phyloP scores from a whole-genome alignment of 2,113 vertebrate species.

The human region DNA sequence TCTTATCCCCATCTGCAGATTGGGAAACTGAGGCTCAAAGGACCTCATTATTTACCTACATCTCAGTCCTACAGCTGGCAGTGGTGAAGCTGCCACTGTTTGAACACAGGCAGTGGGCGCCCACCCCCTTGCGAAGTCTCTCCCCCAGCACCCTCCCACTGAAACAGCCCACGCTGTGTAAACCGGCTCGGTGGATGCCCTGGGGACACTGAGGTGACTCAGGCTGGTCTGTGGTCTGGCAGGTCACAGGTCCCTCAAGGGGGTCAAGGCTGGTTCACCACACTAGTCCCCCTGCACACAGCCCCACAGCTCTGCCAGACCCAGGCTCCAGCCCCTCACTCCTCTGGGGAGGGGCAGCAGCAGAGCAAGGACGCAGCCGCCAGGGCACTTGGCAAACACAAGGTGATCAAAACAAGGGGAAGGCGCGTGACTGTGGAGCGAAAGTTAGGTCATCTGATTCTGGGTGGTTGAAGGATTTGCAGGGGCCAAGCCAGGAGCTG shows the following conservation, averaged over 20 bases:
- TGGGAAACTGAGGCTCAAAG: neutral
- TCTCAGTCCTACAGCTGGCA: neutral
- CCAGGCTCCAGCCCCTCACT: neutral
- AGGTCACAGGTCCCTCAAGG: neutral
- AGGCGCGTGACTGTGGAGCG: fast-evolving
- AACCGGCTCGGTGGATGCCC: neutral
- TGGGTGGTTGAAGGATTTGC: neutral
- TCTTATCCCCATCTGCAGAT: neutral
- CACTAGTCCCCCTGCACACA: too few species aligned
- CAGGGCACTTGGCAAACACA: neutral
- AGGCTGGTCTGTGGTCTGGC: neutral
- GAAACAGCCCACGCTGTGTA: neutral
- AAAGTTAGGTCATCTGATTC: neutral
- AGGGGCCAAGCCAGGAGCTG: neutral
- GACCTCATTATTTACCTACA: neutral
- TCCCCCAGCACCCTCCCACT: neutral
- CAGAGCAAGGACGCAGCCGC: neutral
- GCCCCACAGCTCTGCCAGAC: neutral
- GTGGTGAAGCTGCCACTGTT: neutral
- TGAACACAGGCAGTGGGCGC: neutral
- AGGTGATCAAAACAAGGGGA: neutral
- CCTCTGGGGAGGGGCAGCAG: neutral
- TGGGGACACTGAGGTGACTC: neutral
- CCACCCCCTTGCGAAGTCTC: fast-evolving
- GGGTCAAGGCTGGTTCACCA: neutral